These are phyloP conservation scores for Xanthostigma xanthostigma DNA, from an alignment of 2,888 invertebrate genomes.

Conservation along the genomic window DNA sequence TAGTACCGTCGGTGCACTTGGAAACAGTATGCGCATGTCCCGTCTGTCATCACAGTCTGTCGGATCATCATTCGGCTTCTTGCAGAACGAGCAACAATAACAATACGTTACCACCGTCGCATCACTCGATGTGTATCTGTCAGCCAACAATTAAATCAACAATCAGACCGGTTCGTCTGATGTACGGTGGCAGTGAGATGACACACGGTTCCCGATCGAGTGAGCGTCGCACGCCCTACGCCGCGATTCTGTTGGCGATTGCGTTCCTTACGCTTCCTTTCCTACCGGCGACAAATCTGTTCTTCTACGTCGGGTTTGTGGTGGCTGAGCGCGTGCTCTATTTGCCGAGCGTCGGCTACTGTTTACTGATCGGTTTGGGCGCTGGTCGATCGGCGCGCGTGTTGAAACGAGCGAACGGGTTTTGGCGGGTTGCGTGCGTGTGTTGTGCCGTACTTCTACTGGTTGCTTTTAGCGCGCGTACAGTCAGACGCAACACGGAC, in stretches of 20 bases:
- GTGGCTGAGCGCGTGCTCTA: conserved; percentile 93
- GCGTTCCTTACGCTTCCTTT: conserved; percentile 81
- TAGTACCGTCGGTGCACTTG: not conserved
- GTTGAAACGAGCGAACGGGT: conserved; percentile 17
- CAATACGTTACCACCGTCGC: conserved; percentile 42
- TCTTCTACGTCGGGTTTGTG: conserved; percentile 97
- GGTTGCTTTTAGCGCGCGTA: conserved; percentile 57
- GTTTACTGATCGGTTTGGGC: conserved; percentile 71
- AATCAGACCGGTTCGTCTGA: conserved; percentile 28
- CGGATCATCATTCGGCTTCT: conserved; percentile 50
- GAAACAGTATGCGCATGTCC: conserved; percentile 38
- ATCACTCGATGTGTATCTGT: conserved; percentile 23
- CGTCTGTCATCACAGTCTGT: conserved; percentile 50
- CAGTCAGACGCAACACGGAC: conserved; percentile 70
- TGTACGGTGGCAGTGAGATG: conserved; percentile 22
- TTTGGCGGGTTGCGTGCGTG: conserved; percentile 25
- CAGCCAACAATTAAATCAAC: conserved; percentile 23
- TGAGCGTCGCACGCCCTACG: conserved; percentile 12
- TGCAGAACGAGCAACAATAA: conserved; percentile 61
- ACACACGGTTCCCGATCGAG: conserved; percentile 1
- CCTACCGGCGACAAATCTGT: conserved; percentile 87
- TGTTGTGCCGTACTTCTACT: conserved; percentile 39
- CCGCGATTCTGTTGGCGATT: conserved; percentile 40
- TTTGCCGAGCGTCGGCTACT: conserved; percentile 90
- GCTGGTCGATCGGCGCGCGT: conserved; percentile 39